These are phyloP conservation scores for Adoxophyes honmai DNA, from an alignment of 1,140 invertebrate species.

Conservation along the genomic window DNA sequence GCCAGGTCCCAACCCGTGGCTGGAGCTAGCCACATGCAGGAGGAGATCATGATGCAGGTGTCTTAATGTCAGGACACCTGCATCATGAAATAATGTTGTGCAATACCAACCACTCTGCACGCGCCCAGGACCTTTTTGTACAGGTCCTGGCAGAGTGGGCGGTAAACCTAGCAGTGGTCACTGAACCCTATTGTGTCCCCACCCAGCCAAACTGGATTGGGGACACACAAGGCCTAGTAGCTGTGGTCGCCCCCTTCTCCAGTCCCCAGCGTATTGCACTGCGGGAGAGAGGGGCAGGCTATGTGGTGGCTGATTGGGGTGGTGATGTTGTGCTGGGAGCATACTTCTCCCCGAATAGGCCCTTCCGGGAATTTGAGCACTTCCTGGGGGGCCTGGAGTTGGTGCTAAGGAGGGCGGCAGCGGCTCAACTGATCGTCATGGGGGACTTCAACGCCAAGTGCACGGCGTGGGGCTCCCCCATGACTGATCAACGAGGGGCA, in stretches of 20 bases:
- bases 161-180: conserved; percentile 11
- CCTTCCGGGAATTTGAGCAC: conserved; percentile 12
- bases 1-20: too few relatives aligned
- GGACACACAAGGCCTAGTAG: not conserved
- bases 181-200: conserved; percentile 1
- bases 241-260: not conserved
- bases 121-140: conserved; percentile 26
- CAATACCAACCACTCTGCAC: conserved; percentile 23
- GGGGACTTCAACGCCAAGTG: conserved; percentile 30
- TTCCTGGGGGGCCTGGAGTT: conserved; percentile 15
- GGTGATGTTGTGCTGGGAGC: conserved; percentile 3
- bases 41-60: not conserved
- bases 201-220: conserved; percentile 1
- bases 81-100: not conserved
- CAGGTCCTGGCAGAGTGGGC: conserved; percentile 21
- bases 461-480: conserved; percentile 15
- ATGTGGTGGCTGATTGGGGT: not conserved
- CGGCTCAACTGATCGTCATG: not conserved
- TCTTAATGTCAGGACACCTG: not conserved
- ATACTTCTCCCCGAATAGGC: conserved; percentile 23
- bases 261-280: not conserved
- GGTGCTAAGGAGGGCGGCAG: not conserved
- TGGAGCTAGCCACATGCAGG: too few relatives aligned
- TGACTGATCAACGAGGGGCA: conserved; percentile 4
- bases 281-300: not conserved